Conservation (phyloP, 2,797 vertebrate genomes). For the Meriones psammophilus region DNA sequence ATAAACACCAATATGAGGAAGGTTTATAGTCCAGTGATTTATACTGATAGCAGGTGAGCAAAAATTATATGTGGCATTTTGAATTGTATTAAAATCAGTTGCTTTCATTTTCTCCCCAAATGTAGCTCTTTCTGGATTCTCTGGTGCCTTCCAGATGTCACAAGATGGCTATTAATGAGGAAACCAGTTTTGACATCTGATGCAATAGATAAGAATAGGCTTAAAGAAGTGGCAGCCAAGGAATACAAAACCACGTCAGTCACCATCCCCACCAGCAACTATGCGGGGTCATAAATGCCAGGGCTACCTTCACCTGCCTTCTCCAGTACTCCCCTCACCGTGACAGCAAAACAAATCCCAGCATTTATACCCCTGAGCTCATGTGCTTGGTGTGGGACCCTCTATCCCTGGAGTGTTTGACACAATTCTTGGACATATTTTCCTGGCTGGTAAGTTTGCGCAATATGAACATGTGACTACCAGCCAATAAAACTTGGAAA, state of each 20-base stretch:
- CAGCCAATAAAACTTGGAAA: not conserved
- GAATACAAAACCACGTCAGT: not conserved
- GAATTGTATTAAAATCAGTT: constrained; percentile 9
- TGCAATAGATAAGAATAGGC: not conserved
- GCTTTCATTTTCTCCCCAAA: constrained; percentile 63
- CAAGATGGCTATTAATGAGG: not conserved
- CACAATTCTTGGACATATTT: not conserved
- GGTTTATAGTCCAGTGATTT: not conserved
- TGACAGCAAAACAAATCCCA: not conserved
- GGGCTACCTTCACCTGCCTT: not conserved
- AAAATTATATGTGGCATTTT: constrained; percentile 61
- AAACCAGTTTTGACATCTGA: not conserved
- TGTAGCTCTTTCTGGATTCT: constrained; percentile 19
- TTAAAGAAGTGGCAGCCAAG: constrained; percentile 21
- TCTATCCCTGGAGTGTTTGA: not conserved
- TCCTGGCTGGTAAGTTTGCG: not conserved
- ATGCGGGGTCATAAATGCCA: not conserved
- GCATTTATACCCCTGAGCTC: not conserved
- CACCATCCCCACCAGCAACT: not conserved
- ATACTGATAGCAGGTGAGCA: not conserved
- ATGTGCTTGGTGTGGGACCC: not conserved
- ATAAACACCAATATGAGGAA: not conserved
- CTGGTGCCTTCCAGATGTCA: not conserved
- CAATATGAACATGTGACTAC: not conserved
- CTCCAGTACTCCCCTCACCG: not conserved